phyloP scores from a whole-genome alignment of 2,797 vertebrate genomes.

The Pristis pectinata region DNA sequence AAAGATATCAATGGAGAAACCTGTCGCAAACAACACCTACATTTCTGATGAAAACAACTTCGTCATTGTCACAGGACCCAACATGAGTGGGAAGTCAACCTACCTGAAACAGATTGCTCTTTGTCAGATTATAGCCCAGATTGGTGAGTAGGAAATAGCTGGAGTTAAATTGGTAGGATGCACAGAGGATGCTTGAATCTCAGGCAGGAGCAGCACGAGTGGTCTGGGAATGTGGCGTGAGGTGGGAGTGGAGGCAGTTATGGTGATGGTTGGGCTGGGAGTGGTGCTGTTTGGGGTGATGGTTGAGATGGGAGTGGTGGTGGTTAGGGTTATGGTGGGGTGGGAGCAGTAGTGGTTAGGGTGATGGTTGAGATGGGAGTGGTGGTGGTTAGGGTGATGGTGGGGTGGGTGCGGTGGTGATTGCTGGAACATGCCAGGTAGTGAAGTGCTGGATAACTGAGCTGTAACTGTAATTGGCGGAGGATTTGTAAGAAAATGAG shows the following conservation, averaged over 20 bases:
- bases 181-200: neutral
- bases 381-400: too few species aligned
- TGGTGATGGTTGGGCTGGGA: neutral
- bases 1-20: conserved; percentile 76
- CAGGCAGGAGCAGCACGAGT: neutral
- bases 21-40: conserved; percentile 82
- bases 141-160: conserved; percentile 63
- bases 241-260: too few species aligned
- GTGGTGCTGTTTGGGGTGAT: neutral
- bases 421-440: too few species aligned
- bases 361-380: too few species aligned
- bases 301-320: too few species aligned
- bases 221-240: too few species aligned
- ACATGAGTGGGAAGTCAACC: conserved; percentile 98
- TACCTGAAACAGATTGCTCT: conserved; percentile 93
- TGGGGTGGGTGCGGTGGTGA: too few species aligned
- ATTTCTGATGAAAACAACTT: conserved; percentile 89
- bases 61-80: conserved; percentile 87
- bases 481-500: too few species aligned
- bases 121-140: conserved; percentile 96
- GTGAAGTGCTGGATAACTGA: too few species aligned
- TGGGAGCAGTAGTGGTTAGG: too few species aligned
- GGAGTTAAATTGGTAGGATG: neutral
- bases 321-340: too few species aligned
- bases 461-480: too few species aligned